A percentile compares a stretch with the other conserved stretches of the same genome.
Conservation (phyloP, 2,797 vertebrate genomes). For the Ctenopoma kingsleyae region DNA sequence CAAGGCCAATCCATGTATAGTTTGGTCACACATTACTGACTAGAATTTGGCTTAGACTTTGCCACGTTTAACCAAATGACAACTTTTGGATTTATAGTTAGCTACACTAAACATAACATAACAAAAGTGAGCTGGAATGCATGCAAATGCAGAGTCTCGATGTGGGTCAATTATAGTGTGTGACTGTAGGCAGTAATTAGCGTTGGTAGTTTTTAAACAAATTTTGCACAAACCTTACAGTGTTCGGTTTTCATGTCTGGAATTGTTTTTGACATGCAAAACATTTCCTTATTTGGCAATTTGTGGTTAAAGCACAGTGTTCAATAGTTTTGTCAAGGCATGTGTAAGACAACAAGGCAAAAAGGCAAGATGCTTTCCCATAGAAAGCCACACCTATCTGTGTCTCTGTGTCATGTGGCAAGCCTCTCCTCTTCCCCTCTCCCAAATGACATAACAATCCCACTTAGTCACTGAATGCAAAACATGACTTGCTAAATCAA, state of each 20-base stretch:
- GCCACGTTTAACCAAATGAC: slow-evolving; percentile 15
- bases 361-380: slow-evolving; percentile 50
- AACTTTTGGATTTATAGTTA: slow-evolving; percentile 7
- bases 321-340: slow-evolving; percentile 38
- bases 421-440: slow-evolving; percentile 49
- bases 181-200: slow-evolving; percentile 17
- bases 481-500: slow-evolving; percentile 3
- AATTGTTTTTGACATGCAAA: slow-evolving; percentile 4
- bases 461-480: slow-evolving; percentile 76
- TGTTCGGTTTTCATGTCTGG: not conserved
- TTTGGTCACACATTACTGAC: not conserved
- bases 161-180: slow-evolving; percentile 32
- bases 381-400: slow-evolving; percentile 57
- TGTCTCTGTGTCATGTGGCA: slow-evolving; percentile 25
- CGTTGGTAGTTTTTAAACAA: slow-evolving; percentile 30
- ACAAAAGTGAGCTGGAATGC: slow-evolving; percentile 14
- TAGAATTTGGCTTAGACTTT: not conserved
- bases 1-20: not conserved
- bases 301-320: not conserved
- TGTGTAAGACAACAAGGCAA: slow-evolving; percentile 10
- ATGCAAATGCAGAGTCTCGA: slow-evolving; percentile 3
- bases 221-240: slow-evolving; percentile 5
- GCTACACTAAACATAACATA: not conserved
- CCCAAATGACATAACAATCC: slow-evolving; percentile 56
- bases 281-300: not conserved